Base-by-base conservation (phyloP, 2,113 vertebrate species). In the Manacus vitellinus region DNA sequence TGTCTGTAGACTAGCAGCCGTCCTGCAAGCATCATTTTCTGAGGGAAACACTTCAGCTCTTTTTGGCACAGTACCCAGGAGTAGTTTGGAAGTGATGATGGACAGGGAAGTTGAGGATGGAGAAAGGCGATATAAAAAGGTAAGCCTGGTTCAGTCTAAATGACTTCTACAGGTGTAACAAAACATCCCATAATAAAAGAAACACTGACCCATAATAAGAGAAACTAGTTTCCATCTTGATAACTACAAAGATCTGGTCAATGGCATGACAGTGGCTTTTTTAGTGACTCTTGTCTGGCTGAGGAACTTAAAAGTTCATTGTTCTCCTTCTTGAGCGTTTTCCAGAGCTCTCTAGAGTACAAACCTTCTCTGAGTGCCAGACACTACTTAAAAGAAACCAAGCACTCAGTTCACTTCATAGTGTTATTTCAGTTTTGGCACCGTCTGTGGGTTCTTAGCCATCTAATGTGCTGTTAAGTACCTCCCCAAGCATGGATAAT, bases 391-490 rank as follows among this genome's bases (percentile, higher is more conserved):
- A 91, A 66, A 51, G 20, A 91, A 93, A 63, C 52, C 66, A 86
- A 94, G 66, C 56, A 39, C 66, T 92, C 3, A 0, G 23, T 87
- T 82, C 15, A 37, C 35, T 81, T 94, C 28, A 21, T 18, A 46
- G 44, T 27, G 43, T 82, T 85, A 82, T 72, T 95, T 91, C 62
- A 91, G 58, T 79, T 91, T 91, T 96, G 94, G 51, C 84, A 68
- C 0, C 0, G 63, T 54, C 49, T 93, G 66, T 73, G 37, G 19
- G 20, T 81, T 93, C 59, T 89, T 85, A 76, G 31, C 54, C 67
- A 21, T 67, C 55, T 80, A 90, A 80, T 71, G 59, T 24, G 1
- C 68, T 71, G 72, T 47, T 66, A 83, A 89, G 35, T 91, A 70
- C 66, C 39, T 92, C 31, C 56, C 46, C 43, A 79, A 66, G 85